Base-by-base conservation (phyloP, 2,113 vertebrate genomes). In the Lagopus leucura region DNA sequence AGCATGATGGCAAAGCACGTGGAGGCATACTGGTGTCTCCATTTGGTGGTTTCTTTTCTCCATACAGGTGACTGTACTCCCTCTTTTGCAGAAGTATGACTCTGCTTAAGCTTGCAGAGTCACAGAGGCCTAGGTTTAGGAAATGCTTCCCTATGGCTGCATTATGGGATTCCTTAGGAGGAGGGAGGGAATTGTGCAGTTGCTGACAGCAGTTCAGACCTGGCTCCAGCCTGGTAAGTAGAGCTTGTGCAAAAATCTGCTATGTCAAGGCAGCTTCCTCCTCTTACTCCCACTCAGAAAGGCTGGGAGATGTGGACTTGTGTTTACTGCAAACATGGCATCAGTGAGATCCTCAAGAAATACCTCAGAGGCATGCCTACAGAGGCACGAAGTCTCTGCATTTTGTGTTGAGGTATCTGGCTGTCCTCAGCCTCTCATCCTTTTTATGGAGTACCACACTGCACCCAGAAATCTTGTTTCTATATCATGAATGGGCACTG, bases 301-400 rank as follows among this genome's bases (percentile, higher is more conserved):
- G 12, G 12, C 38, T 83, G 38, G 43, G 63, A 58, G 47, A 43
- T 19, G 30, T 12, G 16, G 7, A 42, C 38, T 11, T 21, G 38
- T 2, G 0, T 55, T 80, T 48, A 11, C 27, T 80, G 38, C 50
- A 47, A 58, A 16, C 6, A 9, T 0, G 0, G 8, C 1, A 0
- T 32, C 10, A 6, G 0, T 67, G 45, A 36, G 40, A 12, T 40
- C 4, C 5, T 7, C 42, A 69, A 64, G 28, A 14, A 1, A 1
- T 16, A 32, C 34, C 22, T 58, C 57, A 58, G 32, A 58, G 57
- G 32, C 19, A 58, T n/a, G 32, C 3, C 71, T 21, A 8, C 22
- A 27, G 27, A 42, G n/a, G 16, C 8, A 5, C 14, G 9, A 72
- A 24, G 18, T 21, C 27, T 54, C 64, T 87, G 42, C 24, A 3